Evolutionary conservation across 2,113 vertebrate genomes (phyloP).

Genomic region (Lophotis ruficrista): DNA sequence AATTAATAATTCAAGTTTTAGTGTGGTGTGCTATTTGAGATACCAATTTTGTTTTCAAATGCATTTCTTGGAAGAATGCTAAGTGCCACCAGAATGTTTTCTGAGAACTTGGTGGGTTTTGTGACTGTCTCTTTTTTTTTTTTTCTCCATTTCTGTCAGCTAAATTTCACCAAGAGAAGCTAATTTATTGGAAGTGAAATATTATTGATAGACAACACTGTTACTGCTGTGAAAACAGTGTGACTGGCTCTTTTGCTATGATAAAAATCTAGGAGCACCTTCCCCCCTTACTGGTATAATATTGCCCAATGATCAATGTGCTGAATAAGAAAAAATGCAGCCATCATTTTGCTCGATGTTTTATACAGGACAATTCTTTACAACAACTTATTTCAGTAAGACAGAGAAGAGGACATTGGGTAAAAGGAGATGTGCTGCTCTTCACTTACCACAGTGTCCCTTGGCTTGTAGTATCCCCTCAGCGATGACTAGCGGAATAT

Average conservation of each 20-base stretch:
- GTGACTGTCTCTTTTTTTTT: accelerated
- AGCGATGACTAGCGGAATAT: not conserved
- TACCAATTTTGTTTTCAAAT: not conserved
- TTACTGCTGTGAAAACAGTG: not conserved
- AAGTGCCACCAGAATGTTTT: not conserved
- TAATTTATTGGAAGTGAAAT: too few relatives aligned
- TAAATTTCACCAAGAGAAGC: not conserved
- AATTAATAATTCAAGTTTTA: not conserved
- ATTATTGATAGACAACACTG: not conserved
- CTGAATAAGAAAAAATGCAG: too few relatives aligned
- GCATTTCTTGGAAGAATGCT: not conserved
- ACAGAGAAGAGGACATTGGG: too few relatives aligned
- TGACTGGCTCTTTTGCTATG: not conserved
- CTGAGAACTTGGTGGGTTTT: not conserved
- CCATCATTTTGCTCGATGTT: too few relatives aligned
- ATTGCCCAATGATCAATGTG: too few relatives aligned
- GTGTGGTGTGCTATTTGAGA: not conserved
- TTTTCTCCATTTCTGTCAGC: not conserved
- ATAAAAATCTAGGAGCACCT: not conserved
- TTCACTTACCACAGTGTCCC: not conserved
- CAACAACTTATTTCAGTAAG: too few relatives aligned
- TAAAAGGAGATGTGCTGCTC: too few relatives aligned
- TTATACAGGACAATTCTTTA: too few relatives aligned
- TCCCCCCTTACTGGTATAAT: too few relatives aligned
- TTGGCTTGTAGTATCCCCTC: not conserved